Evolutionary conservation across 1,140 invertebrate genomes (phyloP).

Genomic region (Ostrea edulis): DNA sequence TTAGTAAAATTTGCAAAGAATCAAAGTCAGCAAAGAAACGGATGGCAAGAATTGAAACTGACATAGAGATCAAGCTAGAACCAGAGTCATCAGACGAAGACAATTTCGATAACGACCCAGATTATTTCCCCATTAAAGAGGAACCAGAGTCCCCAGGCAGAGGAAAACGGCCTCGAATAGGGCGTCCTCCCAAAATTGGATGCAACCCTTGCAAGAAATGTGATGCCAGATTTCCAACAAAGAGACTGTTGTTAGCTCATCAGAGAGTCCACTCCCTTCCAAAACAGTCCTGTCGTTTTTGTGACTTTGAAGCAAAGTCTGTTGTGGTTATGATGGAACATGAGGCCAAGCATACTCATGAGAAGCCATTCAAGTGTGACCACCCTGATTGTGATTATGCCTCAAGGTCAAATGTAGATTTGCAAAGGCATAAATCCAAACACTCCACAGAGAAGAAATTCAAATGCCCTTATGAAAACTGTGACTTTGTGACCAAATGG

Average conservation of each 20-base stretch:
- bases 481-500: conserved; percentile 67
- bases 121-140: neutral
- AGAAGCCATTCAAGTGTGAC: conserved; percentile 65
- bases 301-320: conserved; percentile 55
- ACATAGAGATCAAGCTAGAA: conserved; percentile 7
- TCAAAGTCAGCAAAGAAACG: conserved; percentile 15
- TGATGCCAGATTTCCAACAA: neutral
- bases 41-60: neutral
- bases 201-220: conserved; percentile 7
- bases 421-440: conserved; percentile 60
- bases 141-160: neutral
- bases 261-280: conserved; percentile 23
- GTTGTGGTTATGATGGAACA: conserved; percentile 55
- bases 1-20: neutral
- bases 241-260: conserved; percentile 24
- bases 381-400: conserved; percentile 57
- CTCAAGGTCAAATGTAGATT: conserved; percentile 54
- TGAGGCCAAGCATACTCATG: conserved; percentile 62
- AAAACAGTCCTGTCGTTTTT: conserved; percentile 51
- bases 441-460: conserved; percentile 62
- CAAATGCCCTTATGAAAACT: conserved; percentile 62
- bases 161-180: neutral
- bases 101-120: conserved; percentile 37
- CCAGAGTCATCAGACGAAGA: conserved; percentile 20
- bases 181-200: conserved; percentile 16